Evolutionary conservation across 2,888 invertebrate genomes (phyloP).

Genomic region (Cephus sareptanus): DNA sequence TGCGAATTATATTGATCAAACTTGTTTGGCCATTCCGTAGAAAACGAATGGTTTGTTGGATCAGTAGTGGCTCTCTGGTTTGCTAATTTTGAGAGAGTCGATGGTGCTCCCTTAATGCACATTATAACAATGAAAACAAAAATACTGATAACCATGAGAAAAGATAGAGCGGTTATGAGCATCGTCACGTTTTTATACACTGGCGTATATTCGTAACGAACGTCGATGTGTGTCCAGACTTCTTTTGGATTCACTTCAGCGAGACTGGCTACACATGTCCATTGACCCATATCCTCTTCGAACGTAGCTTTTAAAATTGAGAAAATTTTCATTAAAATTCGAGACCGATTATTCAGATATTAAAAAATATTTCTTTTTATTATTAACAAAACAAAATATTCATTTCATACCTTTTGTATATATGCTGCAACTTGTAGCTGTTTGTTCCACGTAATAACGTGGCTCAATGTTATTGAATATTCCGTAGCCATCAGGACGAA

Average conservation of each 20-base stretch:
- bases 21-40: not conserved
- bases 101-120: not conserved
- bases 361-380: not conserved
- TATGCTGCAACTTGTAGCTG: not conserved
- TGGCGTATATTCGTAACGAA: not conserved
- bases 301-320: not conserved
- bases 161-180: not conserved
- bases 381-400: not conserved
- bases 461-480: conserved; percentile 32
- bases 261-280: conserved; percentile 44
- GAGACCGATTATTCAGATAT: not conserved
- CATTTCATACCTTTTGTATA: not conserved
- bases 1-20: not conserved
- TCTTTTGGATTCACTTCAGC: conserved; percentile 17
- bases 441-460: conserved; percentile 19
- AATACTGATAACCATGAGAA: not conserved
- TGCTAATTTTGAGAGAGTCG: not conserved
- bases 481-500: conserved; percentile 52
- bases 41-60: not conserved
- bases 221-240: conserved; percentile 12
- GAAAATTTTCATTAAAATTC: not conserved
- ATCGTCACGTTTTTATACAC: not conserved
- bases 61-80: not conserved
- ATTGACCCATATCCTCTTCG: conserved; percentile 37
- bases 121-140: not conserved